A percentile compares a stretch with the other conserved stretches of the same genome.
phyloP scores from a whole-genome alignment of 1,140 invertebrate species.

The Lepidurus apus region DNA sequence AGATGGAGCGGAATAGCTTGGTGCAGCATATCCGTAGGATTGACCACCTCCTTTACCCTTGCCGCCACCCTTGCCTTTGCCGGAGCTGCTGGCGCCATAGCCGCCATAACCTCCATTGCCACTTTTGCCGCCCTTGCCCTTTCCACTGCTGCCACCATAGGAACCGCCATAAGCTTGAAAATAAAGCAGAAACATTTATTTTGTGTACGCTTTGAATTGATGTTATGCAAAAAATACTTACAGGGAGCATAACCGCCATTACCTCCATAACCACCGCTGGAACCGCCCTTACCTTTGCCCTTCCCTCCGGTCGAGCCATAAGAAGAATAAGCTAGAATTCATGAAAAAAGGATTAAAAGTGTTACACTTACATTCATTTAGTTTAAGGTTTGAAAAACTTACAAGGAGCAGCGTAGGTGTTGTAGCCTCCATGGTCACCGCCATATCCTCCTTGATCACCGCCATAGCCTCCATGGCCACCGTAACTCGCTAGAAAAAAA shows the following conservation, averaged over 20 bases:
- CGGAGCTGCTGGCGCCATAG: neutral
- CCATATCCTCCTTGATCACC: neutral
- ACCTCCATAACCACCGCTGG: neutral
- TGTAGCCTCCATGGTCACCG: neutral
- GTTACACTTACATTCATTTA: neutral
- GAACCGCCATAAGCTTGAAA: neutral
- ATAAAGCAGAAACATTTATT: neutral
- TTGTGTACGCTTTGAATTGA: neutral
- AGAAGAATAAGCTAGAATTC: neutral
- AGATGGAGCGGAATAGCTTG: neutral
- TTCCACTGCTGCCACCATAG: conserved; percentile 7
- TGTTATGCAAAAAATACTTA: neutral
- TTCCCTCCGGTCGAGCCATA: neutral
- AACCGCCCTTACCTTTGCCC: neutral
- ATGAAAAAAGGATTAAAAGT: neutral
- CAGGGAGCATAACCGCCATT: neutral
- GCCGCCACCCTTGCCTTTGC: conserved; percentile 11
- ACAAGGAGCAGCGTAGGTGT: neutral
- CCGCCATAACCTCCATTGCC: neutral
- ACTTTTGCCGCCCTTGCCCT: neutral
- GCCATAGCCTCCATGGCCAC: neutral
- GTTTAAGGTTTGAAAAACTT: neutral
- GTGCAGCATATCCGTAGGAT: conserved; percentile 3
- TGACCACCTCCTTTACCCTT: neutral
- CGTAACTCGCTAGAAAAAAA: neutral